Conservation (phyloP, 2,888 invertebrate genomes). For the Spodoptera exigua region DNA sequence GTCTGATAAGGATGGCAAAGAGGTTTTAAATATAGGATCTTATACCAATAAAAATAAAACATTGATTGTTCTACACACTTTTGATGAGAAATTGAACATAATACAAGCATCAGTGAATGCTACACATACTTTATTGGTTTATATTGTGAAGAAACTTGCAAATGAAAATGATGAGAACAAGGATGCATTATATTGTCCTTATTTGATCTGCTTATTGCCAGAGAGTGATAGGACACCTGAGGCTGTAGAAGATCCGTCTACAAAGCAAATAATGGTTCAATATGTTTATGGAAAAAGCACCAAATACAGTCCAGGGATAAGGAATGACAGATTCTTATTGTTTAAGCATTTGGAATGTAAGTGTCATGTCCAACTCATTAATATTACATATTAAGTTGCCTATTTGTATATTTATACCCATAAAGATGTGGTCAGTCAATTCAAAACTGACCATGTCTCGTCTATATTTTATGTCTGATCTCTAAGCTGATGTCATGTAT, state of each 20-base stretch:
- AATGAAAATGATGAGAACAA: constrained; percentile 69
- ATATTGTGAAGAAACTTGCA: constrained; percentile 90
- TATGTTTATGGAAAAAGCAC: constrained; percentile 92
- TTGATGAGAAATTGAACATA: constrained; percentile 90
- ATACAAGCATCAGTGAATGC: constrained; percentile 94
- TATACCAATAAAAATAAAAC: constrained; percentile 90
- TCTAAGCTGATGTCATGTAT: too few species aligned
- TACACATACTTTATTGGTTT: constrained; percentile 91
- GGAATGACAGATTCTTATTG: constrained; percentile 92
- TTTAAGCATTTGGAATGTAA: constrained; percentile 94
- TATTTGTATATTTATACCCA: too few species aligned
- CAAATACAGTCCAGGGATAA: constrained; percentile 84
- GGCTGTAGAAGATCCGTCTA: constrained; percentile 87
- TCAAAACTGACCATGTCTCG: too few species aligned
- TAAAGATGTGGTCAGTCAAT: too few species aligned
- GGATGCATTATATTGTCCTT: constrained; percentile 90
- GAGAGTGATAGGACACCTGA: constrained; percentile 75
- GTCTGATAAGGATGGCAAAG: constrained; percentile 68
- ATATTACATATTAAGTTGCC: too few species aligned
- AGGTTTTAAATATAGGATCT: constrained; percentile 88
- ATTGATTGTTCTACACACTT: constrained; percentile 90
- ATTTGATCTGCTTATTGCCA: constrained; percentile 89
- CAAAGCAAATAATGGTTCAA: constrained; percentile 94
- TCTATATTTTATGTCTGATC: too few species aligned
- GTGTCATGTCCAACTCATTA: constrained; percentile 49